Percentiles rank a stretch among this genome's conserved stretches.
Evolutionary conservation across 2,888 invertebrate genomes (phyloP).

Genomic region (Mantis religiosa): DNA sequence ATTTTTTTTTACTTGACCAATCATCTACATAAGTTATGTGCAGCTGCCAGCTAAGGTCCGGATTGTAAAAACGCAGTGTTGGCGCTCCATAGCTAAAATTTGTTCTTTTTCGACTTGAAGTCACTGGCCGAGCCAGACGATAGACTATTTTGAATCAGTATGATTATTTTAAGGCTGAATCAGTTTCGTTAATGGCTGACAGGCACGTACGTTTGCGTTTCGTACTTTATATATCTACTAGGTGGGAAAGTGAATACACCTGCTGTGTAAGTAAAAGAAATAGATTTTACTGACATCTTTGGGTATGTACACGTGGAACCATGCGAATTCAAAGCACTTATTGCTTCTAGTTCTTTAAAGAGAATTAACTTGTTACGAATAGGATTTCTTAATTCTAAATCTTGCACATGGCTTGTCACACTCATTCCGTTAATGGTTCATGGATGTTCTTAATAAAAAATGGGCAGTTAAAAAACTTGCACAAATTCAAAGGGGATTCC

Average conservation of each 20-base stretch:
- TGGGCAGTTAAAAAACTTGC: too few relatives aligned
- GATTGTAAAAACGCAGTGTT: neutral
- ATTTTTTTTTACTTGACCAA: neutral
- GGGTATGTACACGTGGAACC: too few relatives aligned
- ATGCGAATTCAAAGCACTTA: too few relatives aligned
- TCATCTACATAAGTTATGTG: neutral
- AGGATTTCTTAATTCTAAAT: too few relatives aligned
- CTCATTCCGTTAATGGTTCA: too few relatives aligned
- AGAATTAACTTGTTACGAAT: too few relatives aligned
- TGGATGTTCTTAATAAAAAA: too few relatives aligned
- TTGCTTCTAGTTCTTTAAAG: too few relatives aligned
- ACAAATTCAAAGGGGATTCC: too few relatives aligned
- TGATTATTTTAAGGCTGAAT: neutral
- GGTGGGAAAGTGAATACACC: neutral
- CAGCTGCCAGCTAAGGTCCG: neutral
- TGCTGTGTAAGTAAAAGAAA: neutral
- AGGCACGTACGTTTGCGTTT: neutral
- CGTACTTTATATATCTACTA: neutral
- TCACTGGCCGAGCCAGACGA: neutral
- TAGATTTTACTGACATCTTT: neutral
- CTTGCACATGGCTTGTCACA: too few relatives aligned
- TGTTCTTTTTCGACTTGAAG: neutral
- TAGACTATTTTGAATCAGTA: neutral
- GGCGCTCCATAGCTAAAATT: neutral
- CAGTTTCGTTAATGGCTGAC: neutral